Base-by-base conservation (phyloP, 1,140 invertebrate species). In the Hesperophylax magnus region DNA sequence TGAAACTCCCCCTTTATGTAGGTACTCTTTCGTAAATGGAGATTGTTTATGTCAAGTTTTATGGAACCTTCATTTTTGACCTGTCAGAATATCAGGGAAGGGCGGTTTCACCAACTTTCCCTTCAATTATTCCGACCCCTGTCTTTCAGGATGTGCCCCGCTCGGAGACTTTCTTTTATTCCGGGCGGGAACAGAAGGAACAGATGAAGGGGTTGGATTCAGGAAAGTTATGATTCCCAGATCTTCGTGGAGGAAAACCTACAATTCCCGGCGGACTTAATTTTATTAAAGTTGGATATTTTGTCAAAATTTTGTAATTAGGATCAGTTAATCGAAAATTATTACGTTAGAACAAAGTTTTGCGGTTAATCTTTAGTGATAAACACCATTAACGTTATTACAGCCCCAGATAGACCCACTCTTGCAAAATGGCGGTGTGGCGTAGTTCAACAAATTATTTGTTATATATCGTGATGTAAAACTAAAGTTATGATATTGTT, bases 41-140 rank as follows among this genome's bases (percentile, higher is more conserved):
- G 63, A 27, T 67, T 67, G 22, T 34, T 67, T 27, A n/a, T 67
- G 63, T 67, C 63, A 67, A 67, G 24, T 71, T 71, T 71, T 24
- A 8, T 47, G 20, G 39, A 18, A 71, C 67, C 67, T 53, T 71
- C 4, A 20, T 53, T 71, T 52, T 52, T 47, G 39, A 24, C 34
- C 67, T 71, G 67, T 71, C 67, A 71, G 22, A 34, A 67, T 67
- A 67, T n/a, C 15, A 20, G 67, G 39, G 20, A 71, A 39, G 63
- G 63, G 39, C 0, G 39, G 39, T 8, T n/a, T 34, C 4, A 5
- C 24, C 63, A 67, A 67, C n/a, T 52, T 52, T 52, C 9, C 67
- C 67, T 20, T 52, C 67, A 71, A 71, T 71, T 71, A 71, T 71
- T 71, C 39, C 67, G 17, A 17, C 67, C 67, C 67, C 39, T 71